Base-by-base conservation (phyloP, 2,797 vertebrate genomes). In the Pangasius djambal region DNA sequence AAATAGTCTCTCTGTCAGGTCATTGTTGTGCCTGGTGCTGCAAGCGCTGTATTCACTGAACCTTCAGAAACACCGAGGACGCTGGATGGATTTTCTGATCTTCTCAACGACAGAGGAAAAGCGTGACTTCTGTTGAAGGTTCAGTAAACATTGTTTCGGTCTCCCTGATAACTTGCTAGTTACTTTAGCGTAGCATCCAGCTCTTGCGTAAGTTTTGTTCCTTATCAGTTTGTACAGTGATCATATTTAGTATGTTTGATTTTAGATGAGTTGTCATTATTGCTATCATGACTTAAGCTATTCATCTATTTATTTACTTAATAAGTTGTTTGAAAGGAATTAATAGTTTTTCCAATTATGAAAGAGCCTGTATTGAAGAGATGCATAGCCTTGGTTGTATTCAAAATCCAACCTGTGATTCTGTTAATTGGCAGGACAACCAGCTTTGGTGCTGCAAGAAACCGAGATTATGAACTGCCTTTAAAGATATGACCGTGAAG, bases 231-330 rank as follows among this genome's bases (percentile, higher is more conserved):
- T 61, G 69, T 86, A 86, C 70, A 89, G 77, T 37, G 16, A 86
- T 89, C 84, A 86, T 31, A 79, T 59, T 85, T 61, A 69, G 40
- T 25, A 77, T 79, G 59, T 87, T 40, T 88, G 74, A 52, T 87
- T 89, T 78, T 89, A 57, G 74, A 75, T 28, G 65, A 65, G 6
- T 52, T 18, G 44, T 85, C 83, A 72, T 61, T 44, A 83, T 57
- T 72, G 84, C 72, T 90, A 77, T 91, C 69, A 52, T 79, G 87
- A 88, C 16, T 83, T 89, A 69, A 88, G 72, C 78, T 89, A 78
- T 77, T 77, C 70, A 86, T 83, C 52, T 91, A 92, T 92, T 92
- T 92, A 92, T 92, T 91, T 91, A 69, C 89, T n/a, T 88, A 86
- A 87, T 77, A 57, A 55, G 55, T 77, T 74, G 83, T 86, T 88